Conservation (phyloP, 2,888 invertebrate genomes). For the Tyria jacobaeae region DNA sequence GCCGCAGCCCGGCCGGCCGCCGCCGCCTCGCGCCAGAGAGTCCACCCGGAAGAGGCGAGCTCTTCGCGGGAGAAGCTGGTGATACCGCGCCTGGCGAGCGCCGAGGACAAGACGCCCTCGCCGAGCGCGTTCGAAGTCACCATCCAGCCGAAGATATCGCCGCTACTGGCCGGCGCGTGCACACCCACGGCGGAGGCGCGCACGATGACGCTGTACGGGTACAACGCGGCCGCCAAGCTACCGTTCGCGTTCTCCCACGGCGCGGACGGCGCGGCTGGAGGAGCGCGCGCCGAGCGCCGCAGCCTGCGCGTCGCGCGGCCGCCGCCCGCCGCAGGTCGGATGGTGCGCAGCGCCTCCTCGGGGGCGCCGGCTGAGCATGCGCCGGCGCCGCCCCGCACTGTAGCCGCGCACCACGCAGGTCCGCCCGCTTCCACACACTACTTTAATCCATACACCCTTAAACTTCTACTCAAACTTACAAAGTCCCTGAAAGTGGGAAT, state of each 20-base stretch:
- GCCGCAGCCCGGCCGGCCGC: slow-evolving; percentile 53
- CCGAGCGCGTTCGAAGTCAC: slow-evolving; percentile 61
- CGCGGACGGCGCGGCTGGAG: slow-evolving; percentile 52
- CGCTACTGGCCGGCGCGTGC: slow-evolving; percentile 71
- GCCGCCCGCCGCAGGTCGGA: slow-evolving; percentile 73
- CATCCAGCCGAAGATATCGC: slow-evolving; percentile 82
- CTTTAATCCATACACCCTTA: no score
- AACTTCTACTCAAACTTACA: no score
- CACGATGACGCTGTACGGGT: slow-evolving; percentile 83
- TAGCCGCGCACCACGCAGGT: slow-evolving; percentile 77
- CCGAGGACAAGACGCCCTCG: slow-evolving; percentile 76
- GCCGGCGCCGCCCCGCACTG: slow-evolving; percentile 75
- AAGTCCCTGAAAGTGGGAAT: no score
- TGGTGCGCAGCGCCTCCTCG: slow-evolving; percentile 85
- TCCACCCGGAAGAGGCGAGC: slow-evolving; percentile 77
- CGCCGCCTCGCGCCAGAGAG: slow-evolving; percentile 68
- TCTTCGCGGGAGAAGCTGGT: slow-evolving; percentile 71
- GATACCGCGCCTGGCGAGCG: slow-evolving; percentile 69
- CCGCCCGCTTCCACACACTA: slow-evolving; percentile 55
- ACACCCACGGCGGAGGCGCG: slow-evolving; percentile 76
- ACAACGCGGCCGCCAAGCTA: slow-evolving; percentile 82
- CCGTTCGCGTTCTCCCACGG: slow-evolving; percentile 83
- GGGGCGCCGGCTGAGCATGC: slow-evolving; percentile 69
- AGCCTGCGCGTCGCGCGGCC: slow-evolving; percentile 68
- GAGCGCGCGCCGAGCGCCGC: slow-evolving; percentile 61